These are phyloP conservation scores for Diadophis punctatus DNA, from an alignment of 2,113 vertebrate species.

Conservation along the genomic window DNA sequence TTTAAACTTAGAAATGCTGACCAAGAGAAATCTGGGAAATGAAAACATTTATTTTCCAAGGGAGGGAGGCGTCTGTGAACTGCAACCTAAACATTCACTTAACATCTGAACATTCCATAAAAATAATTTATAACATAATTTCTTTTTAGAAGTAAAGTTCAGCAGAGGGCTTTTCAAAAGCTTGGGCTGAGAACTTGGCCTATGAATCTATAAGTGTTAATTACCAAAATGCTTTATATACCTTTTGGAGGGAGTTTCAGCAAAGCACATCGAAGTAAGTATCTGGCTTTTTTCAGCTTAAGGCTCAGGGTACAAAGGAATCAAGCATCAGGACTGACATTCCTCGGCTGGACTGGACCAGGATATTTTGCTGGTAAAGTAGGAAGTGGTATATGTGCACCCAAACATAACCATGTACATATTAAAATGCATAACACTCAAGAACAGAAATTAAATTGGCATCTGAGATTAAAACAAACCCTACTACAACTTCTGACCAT, in stretches of 20 bases:
- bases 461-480: neutral
- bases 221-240: constrained; percentile 45
- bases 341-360: neutral
- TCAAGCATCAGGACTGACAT: neutral
- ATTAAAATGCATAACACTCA: neutral
- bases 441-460: neutral
- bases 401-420: neutral
- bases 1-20: constrained; percentile 69
- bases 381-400: neutral
- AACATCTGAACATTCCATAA: constrained; percentile 60
- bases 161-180: constrained; percentile 53
- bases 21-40: constrained; percentile 66
- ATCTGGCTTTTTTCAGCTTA: constrained; percentile 32
- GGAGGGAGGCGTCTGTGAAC: constrained; percentile 60
- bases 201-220: constrained; percentile 59
- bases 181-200: constrained; percentile 47
- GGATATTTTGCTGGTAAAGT: neutral
- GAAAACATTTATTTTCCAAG: constrained; percentile 64
- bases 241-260: constrained; percentile 39
- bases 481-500: neutral
- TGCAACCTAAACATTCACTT: constrained; percentile 66
- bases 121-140: constrained; percentile 69
- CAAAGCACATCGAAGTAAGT: constrained; percentile 40
- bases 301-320: constrained; percentile 31
- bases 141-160: constrained; percentile 61